Conservation (phyloP, 2,113 vertebrate genomes). For the Silurus meridionalis region DNA sequence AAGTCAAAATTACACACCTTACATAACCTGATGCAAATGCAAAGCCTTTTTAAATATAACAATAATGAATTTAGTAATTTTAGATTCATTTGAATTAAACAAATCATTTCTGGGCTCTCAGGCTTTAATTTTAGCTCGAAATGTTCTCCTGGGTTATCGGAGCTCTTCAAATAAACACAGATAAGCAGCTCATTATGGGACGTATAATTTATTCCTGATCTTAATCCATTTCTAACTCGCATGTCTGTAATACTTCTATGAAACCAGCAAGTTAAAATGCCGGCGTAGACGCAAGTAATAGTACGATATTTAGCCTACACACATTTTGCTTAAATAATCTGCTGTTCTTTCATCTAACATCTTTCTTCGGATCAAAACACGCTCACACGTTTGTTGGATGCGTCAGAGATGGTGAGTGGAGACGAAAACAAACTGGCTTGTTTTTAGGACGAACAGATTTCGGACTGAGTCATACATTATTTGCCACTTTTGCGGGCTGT, state of each 20-base stretch:
- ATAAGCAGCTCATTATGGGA: slow-evolving; percentile 4
- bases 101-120: not conserved
- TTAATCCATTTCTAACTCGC: slow-evolving; percentile 17
- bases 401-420: not conserved
- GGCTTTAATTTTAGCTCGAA: not conserved
- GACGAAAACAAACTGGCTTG: not conserved
- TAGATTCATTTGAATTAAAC: not conserved
- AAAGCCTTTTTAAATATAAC: not conserved
- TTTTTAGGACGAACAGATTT: not conserved
- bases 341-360: not conserved
- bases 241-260: not conserved
- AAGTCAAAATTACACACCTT: not conserved
- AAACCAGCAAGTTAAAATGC: slow-evolving; percentile 7
- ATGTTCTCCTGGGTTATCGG: not conserved
- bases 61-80: not conserved
- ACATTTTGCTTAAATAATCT: not conserved
- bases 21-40: not conserved
- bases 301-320: not conserved
- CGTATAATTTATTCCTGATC: slow-evolving; percentile 20
- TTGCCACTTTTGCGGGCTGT: not conserved
- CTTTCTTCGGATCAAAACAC: not conserved
- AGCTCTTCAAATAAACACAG: not conserved
- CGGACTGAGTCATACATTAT: not conserved
- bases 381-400: not conserved
- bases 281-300: not conserved